Evolutionary conservation across 1,140 invertebrate species (phyloP).

Genomic region (Tigriopus japonicus): DNA sequence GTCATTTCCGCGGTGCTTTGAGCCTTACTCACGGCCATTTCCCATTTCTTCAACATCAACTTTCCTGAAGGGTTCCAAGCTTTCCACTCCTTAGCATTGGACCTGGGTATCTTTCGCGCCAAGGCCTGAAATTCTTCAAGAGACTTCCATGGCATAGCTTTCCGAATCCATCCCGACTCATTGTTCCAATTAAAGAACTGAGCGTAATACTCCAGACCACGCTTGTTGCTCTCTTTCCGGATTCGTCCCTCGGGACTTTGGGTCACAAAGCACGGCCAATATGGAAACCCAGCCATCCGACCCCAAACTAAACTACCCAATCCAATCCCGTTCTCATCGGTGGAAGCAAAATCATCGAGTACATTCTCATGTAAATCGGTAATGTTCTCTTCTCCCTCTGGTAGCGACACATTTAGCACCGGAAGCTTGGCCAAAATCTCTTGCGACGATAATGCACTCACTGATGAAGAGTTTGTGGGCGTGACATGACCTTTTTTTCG

Average conservation of each 20-base stretch:
- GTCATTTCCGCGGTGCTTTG: not conserved
- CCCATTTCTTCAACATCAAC: constrained; percentile 3
- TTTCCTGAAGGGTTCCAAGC: not conserved
- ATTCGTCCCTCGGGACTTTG: not conserved
- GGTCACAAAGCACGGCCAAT: constrained; percentile 12
- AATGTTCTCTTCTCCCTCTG: too few species aligned
- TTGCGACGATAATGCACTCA: too few species aligned
- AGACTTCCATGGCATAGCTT: not conserved
- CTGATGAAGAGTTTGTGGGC: too few species aligned
- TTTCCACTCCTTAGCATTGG: not conserved
- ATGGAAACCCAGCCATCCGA: constrained; percentile 12
- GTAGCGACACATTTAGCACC: too few species aligned
- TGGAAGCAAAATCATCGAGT: not conserved
- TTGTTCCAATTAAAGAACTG: constrained; percentile 14
- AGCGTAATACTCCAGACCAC: not conserved
- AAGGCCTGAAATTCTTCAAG: not conserved
- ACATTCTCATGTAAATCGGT: too few species aligned
- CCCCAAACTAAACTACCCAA: constrained; percentile 11
- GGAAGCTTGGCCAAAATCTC: too few species aligned
- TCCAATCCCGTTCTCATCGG: not conserved
- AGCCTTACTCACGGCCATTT: not conserved
- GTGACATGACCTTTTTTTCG: too few species aligned
- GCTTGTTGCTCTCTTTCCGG: not conserved
- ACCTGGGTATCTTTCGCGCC: not conserved
- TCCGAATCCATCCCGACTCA: constrained; percentile 12